These are phyloP conservation scores for Sesamia inferens DNA, from an alignment of 2,888 invertebrate species.

Conservation along the genomic window DNA sequence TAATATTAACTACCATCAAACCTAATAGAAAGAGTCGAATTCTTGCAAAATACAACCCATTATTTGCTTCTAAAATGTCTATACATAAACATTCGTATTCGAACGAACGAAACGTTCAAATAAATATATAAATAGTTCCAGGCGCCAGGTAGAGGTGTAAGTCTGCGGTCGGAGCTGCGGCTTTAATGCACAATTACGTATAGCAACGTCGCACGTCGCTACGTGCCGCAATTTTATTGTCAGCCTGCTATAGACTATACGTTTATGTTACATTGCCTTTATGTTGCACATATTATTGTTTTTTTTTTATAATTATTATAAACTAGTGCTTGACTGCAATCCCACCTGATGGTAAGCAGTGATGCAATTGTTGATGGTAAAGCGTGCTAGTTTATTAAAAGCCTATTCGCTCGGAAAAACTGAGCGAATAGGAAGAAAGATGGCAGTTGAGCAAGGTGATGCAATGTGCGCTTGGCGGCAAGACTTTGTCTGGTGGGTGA, in stretches of 20 bases:
- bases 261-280: neutral
- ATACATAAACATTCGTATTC: too few relatives aligned
- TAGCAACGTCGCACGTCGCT: slow-evolving; percentile 13
- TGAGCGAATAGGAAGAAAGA: too few relatives aligned
- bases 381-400: too few relatives aligned
- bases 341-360: too few relatives aligned
- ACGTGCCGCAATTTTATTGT: slow-evolving; percentile 1
- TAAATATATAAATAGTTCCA: neutral
- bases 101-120: neutral
- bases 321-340: too few relatives aligned
- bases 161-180: slow-evolving; percentile 30
- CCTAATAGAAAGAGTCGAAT: neutral
- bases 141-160: slow-evolving; percentile 21
- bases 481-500: too few relatives aligned
- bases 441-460: too few relatives aligned
- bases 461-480: too few relatives aligned
- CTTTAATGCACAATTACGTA: slow-evolving; percentile 35
- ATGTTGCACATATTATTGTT: neutral
- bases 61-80: neutral
- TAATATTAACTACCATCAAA: neutral
- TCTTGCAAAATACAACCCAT: neutral
- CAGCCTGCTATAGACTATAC: neutral
- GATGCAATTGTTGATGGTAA: too few relatives aligned
- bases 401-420: too few relatives aligned
- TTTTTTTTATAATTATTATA: too few relatives aligned